phyloP scores from a whole-genome alignment of 1,140 invertebrate species.

The Melanaphis sacchari region DNA sequence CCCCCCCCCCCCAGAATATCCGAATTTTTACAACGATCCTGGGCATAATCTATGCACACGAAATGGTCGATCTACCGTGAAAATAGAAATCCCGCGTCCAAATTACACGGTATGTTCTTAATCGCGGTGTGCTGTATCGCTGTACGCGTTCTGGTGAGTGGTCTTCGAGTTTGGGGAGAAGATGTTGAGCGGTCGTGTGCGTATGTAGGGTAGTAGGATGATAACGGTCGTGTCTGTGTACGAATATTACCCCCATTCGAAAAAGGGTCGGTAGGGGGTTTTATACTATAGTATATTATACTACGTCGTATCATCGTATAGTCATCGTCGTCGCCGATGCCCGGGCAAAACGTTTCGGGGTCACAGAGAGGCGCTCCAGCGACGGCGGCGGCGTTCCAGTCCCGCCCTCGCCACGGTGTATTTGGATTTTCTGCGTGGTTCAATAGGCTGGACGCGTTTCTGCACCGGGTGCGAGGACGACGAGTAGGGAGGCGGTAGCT shows the following conservation, averaged over 20 bases:
- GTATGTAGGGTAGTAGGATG: not conserved
- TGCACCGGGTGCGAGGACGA: not conserved
- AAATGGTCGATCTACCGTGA: not conserved
- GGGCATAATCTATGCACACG: not conserved
- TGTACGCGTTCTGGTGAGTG: not conserved
- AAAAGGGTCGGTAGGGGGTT: not conserved
- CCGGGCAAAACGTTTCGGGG: constrained; percentile 48
- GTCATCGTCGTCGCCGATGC: not conserved
- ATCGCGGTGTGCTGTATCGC: not conserved
- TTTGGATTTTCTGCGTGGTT: constrained; percentile 26
- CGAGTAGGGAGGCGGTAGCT: not conserved
- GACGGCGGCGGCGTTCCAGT: constrained; percentile 34
- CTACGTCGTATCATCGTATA: not conserved
- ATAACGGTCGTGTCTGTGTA: not conserved
- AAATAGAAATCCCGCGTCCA: not conserved
- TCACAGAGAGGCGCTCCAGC: constrained; percentile 43
- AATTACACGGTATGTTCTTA: not conserved
- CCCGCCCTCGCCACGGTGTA: not conserved
- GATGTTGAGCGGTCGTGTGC: not conserved
- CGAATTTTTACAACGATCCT: not conserved
- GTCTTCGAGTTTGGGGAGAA: not conserved
- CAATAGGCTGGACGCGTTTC: constrained; percentile 16
- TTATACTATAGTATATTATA: not conserved
- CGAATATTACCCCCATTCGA: not conserved
- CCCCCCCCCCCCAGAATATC: no score